Base-by-base conservation (phyloP, 1,140 invertebrate species). In the Danaus plexippus region DNA sequence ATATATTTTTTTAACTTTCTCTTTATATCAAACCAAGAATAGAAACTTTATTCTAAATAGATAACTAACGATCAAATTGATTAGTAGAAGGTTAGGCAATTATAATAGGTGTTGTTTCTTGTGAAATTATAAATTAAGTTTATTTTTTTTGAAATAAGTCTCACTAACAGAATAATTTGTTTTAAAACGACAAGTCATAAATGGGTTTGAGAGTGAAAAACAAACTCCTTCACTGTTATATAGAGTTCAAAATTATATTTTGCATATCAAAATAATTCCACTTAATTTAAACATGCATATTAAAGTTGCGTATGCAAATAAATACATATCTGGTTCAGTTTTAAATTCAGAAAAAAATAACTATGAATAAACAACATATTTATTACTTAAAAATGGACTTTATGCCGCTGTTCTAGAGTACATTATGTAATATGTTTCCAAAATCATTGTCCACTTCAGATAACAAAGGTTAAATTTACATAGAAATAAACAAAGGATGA, bases 401-500 rank as follows among this genome's bases (percentile, higher is more conserved):
- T 61, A 53, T 49, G 9, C 0, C 4, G 42, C 5, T 7, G 5
- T 5, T 10, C 47, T 52, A 61, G n/a, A 49, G 47, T 46, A 47
- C 47, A 58, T 48, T 55, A 55, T 61, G n/a, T 47, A 52, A 54
- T 58, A 48, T 50, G 18, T 47, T 52, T 43, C 47, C 52, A 51
- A 61, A 65, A 65, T 65, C 60, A 64, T 68, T 68, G 66, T 65
- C 63, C 66, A 66, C 60, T 63, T 59, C 53, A 61, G 66, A 68
- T 66, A 68, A 64, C 59, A 64, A 68, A 68, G 63, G 66, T 68
- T 63, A 57, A 63, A 68, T 68, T 68, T 68, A 63, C 66, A 68
- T 68, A 65, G 66, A 68, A 68, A 68, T 68, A 68, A 68, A 68
- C 66, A 68, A 68, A 63, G 63, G 66, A 63, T 65, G 63, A 68